Percentiles rank a stretch among this genome's conserved stretches.
These are phyloP conservation scores for Muscina levida DNA, from an alignment of 2,888 invertebrate genomes.

Conservation along the genomic window DNA sequence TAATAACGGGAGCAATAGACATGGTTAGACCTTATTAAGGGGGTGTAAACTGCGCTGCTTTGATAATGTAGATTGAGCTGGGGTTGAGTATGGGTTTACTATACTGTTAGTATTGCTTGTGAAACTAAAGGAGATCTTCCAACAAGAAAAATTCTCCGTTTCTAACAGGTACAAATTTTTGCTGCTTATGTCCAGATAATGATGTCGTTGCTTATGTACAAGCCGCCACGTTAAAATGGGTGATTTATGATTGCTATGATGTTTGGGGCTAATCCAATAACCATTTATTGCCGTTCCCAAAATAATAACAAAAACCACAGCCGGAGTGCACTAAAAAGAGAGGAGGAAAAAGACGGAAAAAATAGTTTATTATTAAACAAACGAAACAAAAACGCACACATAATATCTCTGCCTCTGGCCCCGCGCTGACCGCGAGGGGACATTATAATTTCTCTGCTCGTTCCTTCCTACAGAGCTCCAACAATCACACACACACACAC, in stretches of 20 bases:
- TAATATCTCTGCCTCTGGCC: too few species aligned
- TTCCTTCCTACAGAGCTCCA: too few species aligned
- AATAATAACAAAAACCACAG: not conserved
- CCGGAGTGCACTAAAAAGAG: not conserved
- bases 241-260: not conserved
- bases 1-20: slow-evolving; percentile 86
- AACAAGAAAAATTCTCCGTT: too few species aligned
- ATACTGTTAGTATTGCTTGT: slow-evolving; percentile 40
- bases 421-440: too few species aligned
- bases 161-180: too few species aligned
- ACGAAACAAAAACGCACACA: too few species aligned
- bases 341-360: not conserved
- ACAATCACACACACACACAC: not conserved
- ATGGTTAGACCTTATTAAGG: slow-evolving; percentile 67
- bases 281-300: not conserved
- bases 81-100: not conserved
- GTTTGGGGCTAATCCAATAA: not conserved
- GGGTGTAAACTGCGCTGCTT: too few species aligned
- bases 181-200: too few species aligned
- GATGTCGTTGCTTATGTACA: too few species aligned
- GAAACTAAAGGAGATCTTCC: too few species aligned
- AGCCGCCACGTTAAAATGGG: too few species aligned
- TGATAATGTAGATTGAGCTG: not conserved
- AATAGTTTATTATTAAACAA: not conserved
- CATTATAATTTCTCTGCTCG: too few species aligned